Percentiles rank a stretch among this genome's conserved stretches.
Evolutionary conservation across 2,113 vertebrate genomes (phyloP).

Genomic region (Ptilorrhoa leucosticta): DNA sequence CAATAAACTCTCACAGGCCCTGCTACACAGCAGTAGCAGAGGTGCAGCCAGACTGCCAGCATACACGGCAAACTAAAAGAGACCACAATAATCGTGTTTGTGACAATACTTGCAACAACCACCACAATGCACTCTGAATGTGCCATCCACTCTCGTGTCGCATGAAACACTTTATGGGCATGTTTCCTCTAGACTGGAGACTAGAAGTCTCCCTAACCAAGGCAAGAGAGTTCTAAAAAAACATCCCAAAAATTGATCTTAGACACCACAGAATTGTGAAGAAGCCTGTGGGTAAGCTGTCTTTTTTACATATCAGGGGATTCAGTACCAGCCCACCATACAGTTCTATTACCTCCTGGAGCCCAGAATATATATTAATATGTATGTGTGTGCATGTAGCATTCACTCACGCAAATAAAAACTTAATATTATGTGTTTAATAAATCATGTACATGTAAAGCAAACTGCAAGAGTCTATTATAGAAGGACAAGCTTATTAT

Average conservation of each 20-base stretch:
- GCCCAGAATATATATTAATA: neutral
- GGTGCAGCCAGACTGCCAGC: neutral
- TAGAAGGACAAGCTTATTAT: neutral
- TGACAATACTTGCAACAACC: neutral
- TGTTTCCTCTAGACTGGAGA: neutral
- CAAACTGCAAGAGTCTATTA: neutral
- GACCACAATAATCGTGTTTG: fast-evolving
- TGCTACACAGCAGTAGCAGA: neutral
- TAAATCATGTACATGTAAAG: neutral
- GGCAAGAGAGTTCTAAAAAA: neutral
- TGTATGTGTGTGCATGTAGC: neutral
- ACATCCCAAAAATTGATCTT: fast-evolving
- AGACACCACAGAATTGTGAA: neutral
- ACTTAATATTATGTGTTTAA: neutral
- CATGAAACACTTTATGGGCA: neutral
- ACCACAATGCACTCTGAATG: neutral
- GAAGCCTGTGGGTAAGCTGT: neutral
- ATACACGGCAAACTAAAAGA: fast-evolving
- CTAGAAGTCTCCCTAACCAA: neutral
- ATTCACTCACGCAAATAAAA: neutral
- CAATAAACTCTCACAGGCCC: neutral
- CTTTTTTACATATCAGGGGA: neutral
- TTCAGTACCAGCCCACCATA: neutral
- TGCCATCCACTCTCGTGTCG: neutral
- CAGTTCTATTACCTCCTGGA: neutral